Base-by-base conservation (phyloP, 35 echinoderm and acorn worm species). In the Eucidaris tribuloides region DNA sequence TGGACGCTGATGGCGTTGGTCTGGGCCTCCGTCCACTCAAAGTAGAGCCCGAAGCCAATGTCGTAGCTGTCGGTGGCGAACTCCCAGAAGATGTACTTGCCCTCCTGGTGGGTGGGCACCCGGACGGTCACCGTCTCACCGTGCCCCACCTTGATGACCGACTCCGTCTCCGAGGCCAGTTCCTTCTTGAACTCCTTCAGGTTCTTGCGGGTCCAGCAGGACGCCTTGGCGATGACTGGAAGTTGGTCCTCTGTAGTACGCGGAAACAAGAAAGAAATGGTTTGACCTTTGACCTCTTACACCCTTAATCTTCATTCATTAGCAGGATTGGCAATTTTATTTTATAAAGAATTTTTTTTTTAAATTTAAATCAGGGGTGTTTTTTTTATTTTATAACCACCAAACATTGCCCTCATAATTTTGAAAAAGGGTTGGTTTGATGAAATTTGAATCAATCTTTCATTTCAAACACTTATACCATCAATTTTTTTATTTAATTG, bases 1-100 rank as follows among this genome's bases (percentile, higher is more conserved):
- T 98, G 95, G 20, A 98, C 95, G 37, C 95, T 98, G 78, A 93
- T 93, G 7, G 90, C 95, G 45, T 89, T 93, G 60, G 90, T 93
- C 15, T 87, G 83, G 35, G 95, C 86, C 62, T 83, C 90, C 6
- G 90, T 86, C 95, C 95, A 98, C 58, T 98, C 95, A 93, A 98
- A 98, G 80, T 98, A 93, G 13, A 98, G 62, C 20, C 95, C 95
- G 81, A 98, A 98, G n/a, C 95, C 95, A 33, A 98, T 82, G 76
- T 98, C 95, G 57, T 92, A 98, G 68, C 89, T 86, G 62, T 98
- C 95, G 7, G 95, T 98, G 29, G 90, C 95, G 93, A 98, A 98
- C 65, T 98, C 95, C 95, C 95, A 98, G 71, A 92, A 97, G 81
- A 98, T 86, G 71, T 83, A 93, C 41, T 87, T 89, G 71, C 90